Evolutionary conservation across 1,140 invertebrate species (phyloP).

Genomic region (Cyclina sinensis): DNA sequence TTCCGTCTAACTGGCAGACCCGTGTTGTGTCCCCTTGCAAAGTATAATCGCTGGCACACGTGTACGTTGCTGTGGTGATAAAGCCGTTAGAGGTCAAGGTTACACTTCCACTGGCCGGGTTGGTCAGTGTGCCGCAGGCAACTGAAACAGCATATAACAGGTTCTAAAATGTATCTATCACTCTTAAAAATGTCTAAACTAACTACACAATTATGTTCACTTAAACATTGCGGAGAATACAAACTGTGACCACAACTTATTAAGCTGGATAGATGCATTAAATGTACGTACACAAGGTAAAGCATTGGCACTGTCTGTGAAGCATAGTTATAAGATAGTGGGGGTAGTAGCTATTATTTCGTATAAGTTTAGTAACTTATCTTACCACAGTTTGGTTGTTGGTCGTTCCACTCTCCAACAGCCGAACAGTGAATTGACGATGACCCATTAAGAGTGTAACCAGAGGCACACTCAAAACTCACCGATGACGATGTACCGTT

Average conservation of each 20-base stretch:
- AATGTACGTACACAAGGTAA: too few relatives aligned
- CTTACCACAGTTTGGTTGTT: slow-evolving; percentile 54
- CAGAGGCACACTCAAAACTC: slow-evolving; percentile 32
- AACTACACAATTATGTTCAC: too few relatives aligned
- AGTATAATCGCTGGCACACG: slow-evolving; percentile 44
- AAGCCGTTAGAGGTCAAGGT: neutral
- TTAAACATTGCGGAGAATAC: too few relatives aligned
- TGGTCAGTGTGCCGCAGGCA: slow-evolving; percentile 29
- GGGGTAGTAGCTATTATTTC: too few relatives aligned
- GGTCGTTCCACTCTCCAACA: slow-evolving; percentile 23
- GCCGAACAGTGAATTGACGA: neutral
- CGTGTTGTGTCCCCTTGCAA: neutral
- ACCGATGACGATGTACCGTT: slow-evolving; percentile 37
- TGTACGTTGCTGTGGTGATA: slow-evolving; percentile 13
- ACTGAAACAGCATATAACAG: too few relatives aligned
- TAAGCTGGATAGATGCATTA: too few relatives aligned
- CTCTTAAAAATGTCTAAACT: too few relatives aligned
- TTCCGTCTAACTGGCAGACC: slow-evolving; percentile 11
- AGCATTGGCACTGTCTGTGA: too few relatives aligned
- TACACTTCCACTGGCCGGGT: slow-evolving; percentile 42
- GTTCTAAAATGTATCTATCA: too few relatives aligned
- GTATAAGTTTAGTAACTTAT: too few relatives aligned
- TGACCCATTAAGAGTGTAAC: slow-evolving; percentile 41
- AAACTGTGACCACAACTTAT: too few relatives aligned
- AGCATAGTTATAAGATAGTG: too few relatives aligned